A percentile compares a stretch with the other conserved stretches of the same genome.
Evolutionary conservation across 1,140 invertebrate species (phyloP).

Genomic region (Ceratina japonica): DNA sequence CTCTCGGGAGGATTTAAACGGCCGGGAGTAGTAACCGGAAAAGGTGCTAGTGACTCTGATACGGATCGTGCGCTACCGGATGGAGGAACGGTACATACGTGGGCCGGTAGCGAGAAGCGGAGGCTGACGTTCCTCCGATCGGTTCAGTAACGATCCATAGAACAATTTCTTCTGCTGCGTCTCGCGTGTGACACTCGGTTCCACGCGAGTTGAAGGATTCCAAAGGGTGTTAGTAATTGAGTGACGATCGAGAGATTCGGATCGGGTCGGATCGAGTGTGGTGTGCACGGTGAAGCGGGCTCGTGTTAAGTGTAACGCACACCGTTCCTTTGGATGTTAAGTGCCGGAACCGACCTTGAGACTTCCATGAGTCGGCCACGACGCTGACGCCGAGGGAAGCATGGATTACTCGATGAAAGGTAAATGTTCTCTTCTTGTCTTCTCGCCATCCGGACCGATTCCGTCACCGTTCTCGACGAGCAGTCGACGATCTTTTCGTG

Average conservation of each 20-base stretch:
- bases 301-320: constrained; percentile 44
- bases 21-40: background rate
- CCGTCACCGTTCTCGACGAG: too few relatives aligned
- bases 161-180: too few relatives aligned
- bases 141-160: too few relatives aligned
- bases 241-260: too few relatives aligned
- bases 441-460: background rate
- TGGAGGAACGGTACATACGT: constrained; percentile 1
- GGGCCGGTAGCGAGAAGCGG: background rate
- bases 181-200: too few relatives aligned
- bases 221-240: too few relatives aligned
- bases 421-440: constrained; percentile 39
- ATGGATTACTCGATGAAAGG: constrained; percentile 71
- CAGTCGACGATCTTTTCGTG: background rate
- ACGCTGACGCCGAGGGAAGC: constrained; percentile 24
- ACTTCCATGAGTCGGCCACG: constrained; percentile 28
- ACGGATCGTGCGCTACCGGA: background rate
- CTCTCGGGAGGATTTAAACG: too few relatives aligned
- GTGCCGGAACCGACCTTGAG: constrained; percentile 23
- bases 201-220: too few relatives aligned
- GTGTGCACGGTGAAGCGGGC: constrained; percentile 20
- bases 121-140: background rate
- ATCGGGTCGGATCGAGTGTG: background rate
- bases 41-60: background rate
- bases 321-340: constrained; percentile 42